phyloP scores from a whole-genome alignment of 2,113 vertebrate genomes.

The Acanthisitta chloris region DNA sequence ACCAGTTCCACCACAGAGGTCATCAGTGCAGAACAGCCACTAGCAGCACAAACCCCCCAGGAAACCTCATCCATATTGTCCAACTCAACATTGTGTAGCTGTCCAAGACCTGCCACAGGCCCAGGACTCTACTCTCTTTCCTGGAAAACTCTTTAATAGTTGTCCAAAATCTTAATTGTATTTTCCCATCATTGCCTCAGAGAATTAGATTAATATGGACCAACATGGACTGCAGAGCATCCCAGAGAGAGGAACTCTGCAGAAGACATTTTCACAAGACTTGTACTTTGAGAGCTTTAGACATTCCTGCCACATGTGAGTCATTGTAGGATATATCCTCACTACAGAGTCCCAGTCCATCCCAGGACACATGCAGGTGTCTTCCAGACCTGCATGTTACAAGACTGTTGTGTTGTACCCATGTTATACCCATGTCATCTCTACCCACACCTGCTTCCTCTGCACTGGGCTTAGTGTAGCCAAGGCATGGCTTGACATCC shows the following conservation, averaged over 20 bases:
- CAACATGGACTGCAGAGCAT: not conserved
- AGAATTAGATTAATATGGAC: not conserved
- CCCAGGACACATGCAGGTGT: not conserved
- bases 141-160: not conserved
- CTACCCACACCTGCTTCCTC: not conserved
- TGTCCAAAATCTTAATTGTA: not conserved
- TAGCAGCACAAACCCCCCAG: not conserved
- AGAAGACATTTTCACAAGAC: not conserved
- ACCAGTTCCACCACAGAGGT: not conserved
- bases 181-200: not conserved
- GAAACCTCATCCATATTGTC: not conserved
- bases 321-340: not conserved
- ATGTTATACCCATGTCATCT: not conserved
- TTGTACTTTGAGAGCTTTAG: not conserved
- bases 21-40: not conserved
- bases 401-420: no score
- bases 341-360: not conserved
- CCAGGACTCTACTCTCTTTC: not conserved
- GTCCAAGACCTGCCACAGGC: not conserved
- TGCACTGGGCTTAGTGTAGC: not conserved
- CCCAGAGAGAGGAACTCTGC: not conserved
- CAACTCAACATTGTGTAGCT: accelerated
- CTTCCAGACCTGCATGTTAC: not conserved
- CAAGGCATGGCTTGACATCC: not conserved
- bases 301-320: not conserved